phyloP scores from a whole-genome alignment of 2,113 vertebrate species.

The Clarias magur region DNA sequence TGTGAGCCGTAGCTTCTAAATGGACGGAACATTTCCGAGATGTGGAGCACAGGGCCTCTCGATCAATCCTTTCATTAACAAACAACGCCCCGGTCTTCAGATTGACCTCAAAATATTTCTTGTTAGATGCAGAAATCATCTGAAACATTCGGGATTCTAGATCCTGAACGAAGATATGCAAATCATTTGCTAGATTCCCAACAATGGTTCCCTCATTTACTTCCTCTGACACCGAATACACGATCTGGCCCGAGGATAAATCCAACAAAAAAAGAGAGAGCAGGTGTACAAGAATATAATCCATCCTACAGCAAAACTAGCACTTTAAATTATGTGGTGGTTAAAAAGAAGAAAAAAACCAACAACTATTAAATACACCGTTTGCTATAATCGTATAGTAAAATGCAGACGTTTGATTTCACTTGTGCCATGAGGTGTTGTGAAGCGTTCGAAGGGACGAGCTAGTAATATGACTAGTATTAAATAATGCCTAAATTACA shows the following conservation, averaged over 20 bases:
- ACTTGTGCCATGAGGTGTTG: not conserved
- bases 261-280: conserved; percentile 29
- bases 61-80: conserved; percentile 66
- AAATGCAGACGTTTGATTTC: not conserved
- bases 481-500: not conserved
- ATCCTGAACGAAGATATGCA: conserved; percentile 63
- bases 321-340: not conserved
- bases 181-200: conserved; percentile 72
- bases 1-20: conserved; percentile 70
- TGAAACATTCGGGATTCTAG: conserved; percentile 69
- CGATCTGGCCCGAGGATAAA: conserved; percentile 60
- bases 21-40: conserved; percentile 64
- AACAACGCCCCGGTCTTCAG: conserved; percentile 67
- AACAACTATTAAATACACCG: not conserved
- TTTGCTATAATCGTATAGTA: not conserved
- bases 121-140: conserved; percentile 63
- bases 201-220: conserved; percentile 66
- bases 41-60: conserved; percentile 69
- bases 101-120: conserved; percentile 71
- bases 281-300: not conserved
- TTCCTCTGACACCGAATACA: conserved; percentile 71
- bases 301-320: not conserved
- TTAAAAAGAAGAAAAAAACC: not conserved
- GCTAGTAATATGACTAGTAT: not conserved
- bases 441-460: not conserved